Percentiles rank a stretch among this genome's conserved stretches.
These are phyloP conservation scores for Drosophila neotestacea DNA, from an alignment of 2,888 invertebrate genomes.

Conservation along the genomic window DNA sequence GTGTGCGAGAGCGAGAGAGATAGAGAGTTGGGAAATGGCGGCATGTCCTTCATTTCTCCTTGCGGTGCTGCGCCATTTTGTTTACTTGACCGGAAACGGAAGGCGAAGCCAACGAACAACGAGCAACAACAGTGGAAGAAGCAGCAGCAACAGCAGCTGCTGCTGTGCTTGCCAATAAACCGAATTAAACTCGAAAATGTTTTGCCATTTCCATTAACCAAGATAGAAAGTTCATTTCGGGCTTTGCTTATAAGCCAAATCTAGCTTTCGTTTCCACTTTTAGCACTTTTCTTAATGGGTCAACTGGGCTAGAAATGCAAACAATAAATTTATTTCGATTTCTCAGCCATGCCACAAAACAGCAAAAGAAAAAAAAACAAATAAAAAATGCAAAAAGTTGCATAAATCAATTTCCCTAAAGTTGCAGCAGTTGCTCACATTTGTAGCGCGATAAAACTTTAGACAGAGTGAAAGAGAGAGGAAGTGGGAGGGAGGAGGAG, in stretches of 20 bases:
- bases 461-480: background rate
- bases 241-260: slow-evolving; percentile 5
- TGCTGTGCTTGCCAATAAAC: slow-evolving; percentile 33
- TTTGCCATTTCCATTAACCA: slow-evolving; percentile 61
- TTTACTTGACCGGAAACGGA: slow-evolving; percentile 67
- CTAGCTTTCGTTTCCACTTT: slow-evolving; percentile 15
- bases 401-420: slow-evolving; percentile 70
- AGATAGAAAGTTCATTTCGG: slow-evolving; percentile 34
- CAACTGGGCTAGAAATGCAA: slow-evolving; percentile 53
- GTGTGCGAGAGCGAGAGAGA: background rate
- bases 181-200: slow-evolving; percentile 57
- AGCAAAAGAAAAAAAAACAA: slow-evolving; percentile 15
- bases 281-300: slow-evolving; percentile 62
- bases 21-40: slow-evolving; percentile 10
- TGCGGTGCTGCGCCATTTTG: slow-evolving; percentile 52
- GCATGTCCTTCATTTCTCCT: slow-evolving; percentile 64
- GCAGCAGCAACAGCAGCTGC: slow-evolving; percentile 14
- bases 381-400: slow-evolving; percentile 41
- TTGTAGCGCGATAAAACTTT: slow-evolving; percentile 49
- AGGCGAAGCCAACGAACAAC: slow-evolving; percentile 40
- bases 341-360: slow-evolving; percentile 31
- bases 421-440: slow-evolving; percentile 31
- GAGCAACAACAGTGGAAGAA: slow-evolving; percentile 23
- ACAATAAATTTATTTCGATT: slow-evolving; percentile 64
- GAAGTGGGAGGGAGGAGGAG: background rate